Evolutionary conservation across 2,113 vertebrate genomes (phyloP), one percentile per base, ranked within the genome.

Genomic region (Ceyx melanurus): DNA sequence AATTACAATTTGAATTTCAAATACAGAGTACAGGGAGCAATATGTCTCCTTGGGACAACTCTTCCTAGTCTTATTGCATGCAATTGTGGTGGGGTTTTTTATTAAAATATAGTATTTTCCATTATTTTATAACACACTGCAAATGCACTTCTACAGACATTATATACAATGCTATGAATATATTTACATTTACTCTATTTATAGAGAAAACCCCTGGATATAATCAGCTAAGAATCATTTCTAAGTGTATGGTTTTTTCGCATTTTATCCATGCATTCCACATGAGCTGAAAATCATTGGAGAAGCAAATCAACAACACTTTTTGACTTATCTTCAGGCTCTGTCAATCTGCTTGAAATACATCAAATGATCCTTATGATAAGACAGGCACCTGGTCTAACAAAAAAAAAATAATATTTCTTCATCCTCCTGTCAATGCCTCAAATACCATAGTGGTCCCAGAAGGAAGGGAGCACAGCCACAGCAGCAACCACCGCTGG

Each of bases 1-100:
- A 94, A 96, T 92, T 94, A 58, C 54, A 79, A 93, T 89, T 79
- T 92, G 74, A 89, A 93, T 90, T 94, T 93, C 92, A 94, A 91
- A 92, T 57, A 40, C 54, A 78, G 50, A 66, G 83, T 57, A 26
- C 35, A 71, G 45, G 43, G 74, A 83, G 42, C 0, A 1, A 74
- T 88, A 45, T 9, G 72, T 83, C 50, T 93, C 88, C 60, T 77
- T 71, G 79, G 72, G 79, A 90, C 78, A 91, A 92, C 74, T 90
- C 80, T 42, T 72, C 33, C 82, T 82, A 51, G 40, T 51, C 71
- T 86, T 67, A 21, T 8, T 66, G 64, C 70, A 56, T 96, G 91
- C 67, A 82, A 45, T 64, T 95, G 91, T 74, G 73, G 67, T 46
- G 29, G 13, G 17, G 4, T 22, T 0, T 66, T 94, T 94, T 75